Evolutionary conservation across 2,797 vertebrate genomes (phyloP).

Genomic region (Lagocephalus sceleratus): DNA sequence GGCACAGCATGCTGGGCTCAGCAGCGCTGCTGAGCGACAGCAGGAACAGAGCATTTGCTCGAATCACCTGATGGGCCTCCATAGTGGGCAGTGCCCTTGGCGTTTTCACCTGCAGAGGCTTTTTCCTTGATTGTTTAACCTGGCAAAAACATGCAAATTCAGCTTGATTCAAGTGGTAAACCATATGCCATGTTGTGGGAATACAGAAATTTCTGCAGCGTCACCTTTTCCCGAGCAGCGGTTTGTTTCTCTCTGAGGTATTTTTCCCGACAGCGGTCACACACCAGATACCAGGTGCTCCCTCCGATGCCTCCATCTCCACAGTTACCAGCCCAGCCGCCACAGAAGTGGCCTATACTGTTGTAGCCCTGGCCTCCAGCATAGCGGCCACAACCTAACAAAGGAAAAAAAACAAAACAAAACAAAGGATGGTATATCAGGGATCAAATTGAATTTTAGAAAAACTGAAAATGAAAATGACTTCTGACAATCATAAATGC

Average conservation of each 20-base stretch:
- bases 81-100: constrained; percentile 94
- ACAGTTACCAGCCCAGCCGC: constrained; percentile 98
- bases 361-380: constrained; percentile 98
- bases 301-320: constrained; percentile 97
- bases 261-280: constrained; percentile 96
- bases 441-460: not conserved
- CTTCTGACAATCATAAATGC: not conserved
- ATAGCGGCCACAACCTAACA: constrained; percentile 93
- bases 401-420: not conserved
- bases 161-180: constrained; percentile 5
- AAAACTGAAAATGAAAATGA: not conserved
- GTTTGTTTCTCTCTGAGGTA: constrained; percentile 97
- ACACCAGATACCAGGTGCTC: constrained; percentile 98
- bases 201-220: not conserved
- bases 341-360: constrained; percentile 98
- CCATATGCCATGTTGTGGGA: not conserved
- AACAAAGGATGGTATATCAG: not conserved
- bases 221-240: constrained; percentile 95
- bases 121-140: constrained; percentile 97
- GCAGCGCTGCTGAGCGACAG: constrained; percentile 96
- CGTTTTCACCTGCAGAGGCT: constrained; percentile 95
- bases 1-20: constrained; percentile 92
- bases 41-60: constrained; percentile 94
- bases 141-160: constrained; percentile 43
- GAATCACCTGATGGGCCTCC: constrained; percentile 99